phyloP scores from a whole-genome alignment of 2,113 vertebrate genomes.

The Euleptes europaea region DNA sequence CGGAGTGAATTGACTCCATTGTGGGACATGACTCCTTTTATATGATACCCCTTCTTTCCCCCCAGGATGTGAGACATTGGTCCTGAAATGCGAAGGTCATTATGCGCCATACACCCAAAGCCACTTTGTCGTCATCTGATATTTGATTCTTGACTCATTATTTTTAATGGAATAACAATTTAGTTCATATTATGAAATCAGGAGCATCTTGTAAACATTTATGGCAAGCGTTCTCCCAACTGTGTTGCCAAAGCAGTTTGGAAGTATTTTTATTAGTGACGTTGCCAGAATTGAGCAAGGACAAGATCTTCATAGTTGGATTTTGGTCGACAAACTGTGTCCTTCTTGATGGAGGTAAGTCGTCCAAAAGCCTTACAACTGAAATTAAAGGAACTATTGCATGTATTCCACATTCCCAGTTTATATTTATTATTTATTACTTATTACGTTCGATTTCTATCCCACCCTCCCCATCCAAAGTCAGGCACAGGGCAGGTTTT shows the following conservation, averaged over 20 bases:
- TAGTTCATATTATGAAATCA: neutral
- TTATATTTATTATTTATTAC: too few relatives aligned
- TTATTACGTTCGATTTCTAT: too few relatives aligned
- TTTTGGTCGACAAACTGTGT: too few relatives aligned
- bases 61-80: neutral
- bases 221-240: neutral
- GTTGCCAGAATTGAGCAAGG: neutral
- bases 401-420: too few relatives aligned
- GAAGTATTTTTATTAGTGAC: neutral
- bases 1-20: neutral
- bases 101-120: neutral
- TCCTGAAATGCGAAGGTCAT: neutral
- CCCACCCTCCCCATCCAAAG: too few relatives aligned
- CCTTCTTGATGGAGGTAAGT: too few relatives aligned
- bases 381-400: too few relatives aligned
- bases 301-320: neutral
- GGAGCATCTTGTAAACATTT: neutral
- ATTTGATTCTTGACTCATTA: neutral
- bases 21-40: neutral
- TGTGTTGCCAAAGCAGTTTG: neutral
- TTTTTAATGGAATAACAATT: neutral
- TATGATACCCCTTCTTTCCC: neutral
- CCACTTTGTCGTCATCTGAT: neutral
- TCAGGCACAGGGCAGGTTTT: too few relatives aligned
- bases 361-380: too few relatives aligned